These are phyloP conservation scores for Esox lucius DNA, from an alignment of 2,797 vertebrate genomes.

Conservation along the genomic window DNA sequence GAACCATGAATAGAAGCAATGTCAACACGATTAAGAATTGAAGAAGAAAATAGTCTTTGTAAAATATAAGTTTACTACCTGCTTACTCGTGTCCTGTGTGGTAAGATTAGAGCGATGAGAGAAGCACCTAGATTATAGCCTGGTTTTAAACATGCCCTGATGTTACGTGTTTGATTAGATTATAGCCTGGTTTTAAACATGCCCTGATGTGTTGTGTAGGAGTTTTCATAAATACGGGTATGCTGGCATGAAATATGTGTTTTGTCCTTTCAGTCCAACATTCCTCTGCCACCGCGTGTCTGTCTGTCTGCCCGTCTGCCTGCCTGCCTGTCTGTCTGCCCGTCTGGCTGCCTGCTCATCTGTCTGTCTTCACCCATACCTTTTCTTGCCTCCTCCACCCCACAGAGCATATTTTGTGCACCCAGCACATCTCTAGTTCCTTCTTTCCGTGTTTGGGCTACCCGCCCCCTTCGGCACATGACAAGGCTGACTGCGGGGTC, in stretches of 20 bases:
- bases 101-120: too few species aligned
- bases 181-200: conserved; percentile 40
- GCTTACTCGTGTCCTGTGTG: too few species aligned
- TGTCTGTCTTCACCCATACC: background rate
- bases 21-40: too few species aligned
- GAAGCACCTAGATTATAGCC: too few species aligned
- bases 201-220: conserved; percentile 23
- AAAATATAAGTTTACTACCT: too few species aligned
- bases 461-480: conserved; percentile 23
- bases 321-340: too few species aligned
- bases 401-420: background rate
- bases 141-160: too few species aligned
- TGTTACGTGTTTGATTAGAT: conserved; percentile 37
- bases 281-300: background rate
- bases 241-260: background rate
- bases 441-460: conserved; percentile 23
- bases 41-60: too few species aligned
- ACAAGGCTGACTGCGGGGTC: conserved; percentile 15
- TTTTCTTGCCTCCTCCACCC: background rate
- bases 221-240: background rate
- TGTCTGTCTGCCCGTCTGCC: conserved; percentile 18
- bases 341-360: too few species aligned
- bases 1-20: too few species aligned
- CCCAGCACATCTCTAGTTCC: too few species aligned
- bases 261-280: conserved; percentile 13